Conservation (phyloP, 2,797 vertebrate genomes). For the Fistularia commersonii region DNA sequence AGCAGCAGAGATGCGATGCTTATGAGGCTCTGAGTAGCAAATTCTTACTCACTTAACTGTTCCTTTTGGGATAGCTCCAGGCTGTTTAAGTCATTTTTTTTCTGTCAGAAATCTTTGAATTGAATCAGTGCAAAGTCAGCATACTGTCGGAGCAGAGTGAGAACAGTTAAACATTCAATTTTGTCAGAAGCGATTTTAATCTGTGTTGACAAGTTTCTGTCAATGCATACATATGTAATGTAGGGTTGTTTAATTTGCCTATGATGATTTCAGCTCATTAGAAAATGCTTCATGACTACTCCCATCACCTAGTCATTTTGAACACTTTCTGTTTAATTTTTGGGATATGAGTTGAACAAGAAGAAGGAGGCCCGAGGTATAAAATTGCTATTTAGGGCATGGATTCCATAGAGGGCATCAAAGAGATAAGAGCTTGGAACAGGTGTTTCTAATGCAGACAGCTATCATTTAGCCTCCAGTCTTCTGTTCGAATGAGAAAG, state of each 20-base stretch:
- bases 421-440: slow-evolving; percentile 74
- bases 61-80: slow-evolving; percentile 68
- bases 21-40: slow-evolving; percentile 54
- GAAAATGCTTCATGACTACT: slow-evolving; percentile 33
- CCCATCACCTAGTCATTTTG: slow-evolving; percentile 53
- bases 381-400: slow-evolving; percentile 80
- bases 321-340: slow-evolving; percentile 59
- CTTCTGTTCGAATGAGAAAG: slow-evolving; percentile 62
- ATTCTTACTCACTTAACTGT: slow-evolving; percentile 66
- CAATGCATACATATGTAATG: background rate
- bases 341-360: slow-evolving; percentile 51
- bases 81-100: slow-evolving; percentile 49
- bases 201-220: slow-evolving; percentile 51
- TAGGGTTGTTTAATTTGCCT: slow-evolving; percentile 12
- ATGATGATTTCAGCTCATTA: slow-evolving; percentile 29
- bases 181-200: slow-evolving; percentile 50
- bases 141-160: slow-evolving; percentile 57
- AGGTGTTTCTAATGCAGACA: slow-evolving; percentile 65
- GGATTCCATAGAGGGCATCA: slow-evolving; percentile 75
- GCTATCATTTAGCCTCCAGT: slow-evolving; percentile 67
- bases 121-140: slow-evolving; percentile 64
- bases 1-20: slow-evolving; percentile 55
- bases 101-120: slow-evolving; percentile 64
- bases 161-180: slow-evolving; percentile 57
- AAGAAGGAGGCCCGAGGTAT: slow-evolving; percentile 71